Evolutionary conservation across 2,888 invertebrate genomes (phyloP), one percentile per base, ranked within the genome.

Genomic region (Plusia festucae): DNA sequence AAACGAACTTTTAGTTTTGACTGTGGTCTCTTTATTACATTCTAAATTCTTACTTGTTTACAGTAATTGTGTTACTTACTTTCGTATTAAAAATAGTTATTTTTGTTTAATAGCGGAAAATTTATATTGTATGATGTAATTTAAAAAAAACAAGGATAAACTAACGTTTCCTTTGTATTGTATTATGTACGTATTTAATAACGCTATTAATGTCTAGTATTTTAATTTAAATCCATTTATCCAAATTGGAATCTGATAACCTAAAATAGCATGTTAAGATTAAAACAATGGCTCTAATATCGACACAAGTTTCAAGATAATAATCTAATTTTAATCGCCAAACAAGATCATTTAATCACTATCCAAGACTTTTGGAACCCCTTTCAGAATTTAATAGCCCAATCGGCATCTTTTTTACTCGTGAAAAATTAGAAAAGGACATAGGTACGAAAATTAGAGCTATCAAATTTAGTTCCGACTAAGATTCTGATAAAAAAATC

Each of bases 281-380:
- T 40, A n/a, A 40, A n/a, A 40, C 40, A 40, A 40, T 40, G 40
- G 6, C n/a, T 40, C n/a, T 40, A 40, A n/a, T 40, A n/a, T n/a
- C 40, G 40, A 40, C n/a, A 15, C n/a, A n/a, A n/a, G 7, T 40
- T n/a, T 15, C n/a, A 40, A 40, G 40, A 40, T 40, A n/a, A 40
- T 40, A 0, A 40, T 40, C 40, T 40, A 40, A 40, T 40, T 40
- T n/a, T n/a, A 5, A n/a, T n/a, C 40, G n/a, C n/a, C 40, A 40
- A 40, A 40, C 40, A 40, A 40, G n/a, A 40, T 4, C 5, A 40
- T n/a, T 6, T n/a, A 40, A 6, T 40, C 34, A 34, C 15, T 15
- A 34, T 34, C 0, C n/a, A 40, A 15, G 40, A 6, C n/a, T 40
- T n/a, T 40, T 40, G 1, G n/a, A 40, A 40, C 0, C 40, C 34